phyloP scores from a whole-genome alignment of 1,140 invertebrate genomes.

The Calephelis virginiensis region DNA sequence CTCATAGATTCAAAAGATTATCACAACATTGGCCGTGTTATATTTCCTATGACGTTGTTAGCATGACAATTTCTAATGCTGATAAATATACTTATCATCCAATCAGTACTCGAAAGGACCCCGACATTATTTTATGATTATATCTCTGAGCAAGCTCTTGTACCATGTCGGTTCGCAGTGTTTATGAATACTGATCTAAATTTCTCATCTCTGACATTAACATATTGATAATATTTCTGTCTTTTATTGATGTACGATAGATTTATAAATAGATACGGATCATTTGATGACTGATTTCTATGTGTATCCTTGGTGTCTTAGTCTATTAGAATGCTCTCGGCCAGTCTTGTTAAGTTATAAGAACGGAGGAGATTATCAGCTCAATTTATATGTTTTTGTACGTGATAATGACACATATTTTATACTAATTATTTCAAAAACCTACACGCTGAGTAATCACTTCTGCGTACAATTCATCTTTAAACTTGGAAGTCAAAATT shows the following conservation, averaged over 20 bases:
- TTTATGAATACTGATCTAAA: constrained; percentile 63
- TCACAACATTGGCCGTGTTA: too few relatives aligned
- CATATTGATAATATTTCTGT: constrained; percentile 66
- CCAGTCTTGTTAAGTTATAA: too few relatives aligned
- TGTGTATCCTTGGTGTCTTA: neutral
- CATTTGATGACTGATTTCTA: neutral
- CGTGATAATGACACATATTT: too few relatives aligned
- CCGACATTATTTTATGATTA: constrained; percentile 57
- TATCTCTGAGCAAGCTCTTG: constrained; percentile 59
- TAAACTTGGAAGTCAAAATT: too few relatives aligned
- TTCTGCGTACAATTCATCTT: too few relatives aligned
- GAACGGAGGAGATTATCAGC: too few relatives aligned
- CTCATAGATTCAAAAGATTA: too few relatives aligned
- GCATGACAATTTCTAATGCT: constrained; percentile 22
- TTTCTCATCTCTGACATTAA: constrained; percentile 72
- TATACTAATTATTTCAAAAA: too few relatives aligned
- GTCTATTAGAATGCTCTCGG: neutral
- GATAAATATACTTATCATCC: constrained; percentile 53
- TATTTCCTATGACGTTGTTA: neutral
- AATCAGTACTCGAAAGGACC: constrained; percentile 40
- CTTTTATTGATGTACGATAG: constrained; percentile 61
- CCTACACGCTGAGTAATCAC: too few relatives aligned
- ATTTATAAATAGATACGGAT: constrained; percentile 26
- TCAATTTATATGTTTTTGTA: too few relatives aligned
- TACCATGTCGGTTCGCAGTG: constrained; percentile 54